Conservation (phyloP, 2,113 vertebrate species). For the Tychaedon coryphoeus region DNA sequence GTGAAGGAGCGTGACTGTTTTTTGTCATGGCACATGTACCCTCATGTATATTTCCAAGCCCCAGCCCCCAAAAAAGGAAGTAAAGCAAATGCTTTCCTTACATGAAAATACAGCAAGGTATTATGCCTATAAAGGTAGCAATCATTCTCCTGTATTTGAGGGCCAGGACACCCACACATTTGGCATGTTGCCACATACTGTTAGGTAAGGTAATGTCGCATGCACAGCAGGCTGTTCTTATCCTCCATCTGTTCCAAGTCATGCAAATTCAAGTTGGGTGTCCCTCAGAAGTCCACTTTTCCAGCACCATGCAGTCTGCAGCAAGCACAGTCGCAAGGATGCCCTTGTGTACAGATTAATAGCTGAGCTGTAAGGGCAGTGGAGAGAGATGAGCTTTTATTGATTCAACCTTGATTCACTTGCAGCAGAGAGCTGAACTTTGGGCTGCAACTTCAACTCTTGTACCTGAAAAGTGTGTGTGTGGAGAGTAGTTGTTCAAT, state of each 20-base stretch:
- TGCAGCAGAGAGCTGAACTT: background rate
- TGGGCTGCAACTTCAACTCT: background rate
- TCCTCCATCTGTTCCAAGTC: conserved; percentile 57
- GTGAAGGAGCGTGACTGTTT: background rate
- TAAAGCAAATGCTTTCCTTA: background rate
- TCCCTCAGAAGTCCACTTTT: conserved; percentile 29
- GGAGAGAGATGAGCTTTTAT: background rate
- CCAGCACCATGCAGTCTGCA: background rate
- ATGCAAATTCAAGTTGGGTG: conserved; percentile 8
- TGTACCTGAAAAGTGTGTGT: background rate
- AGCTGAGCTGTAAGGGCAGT: background rate
- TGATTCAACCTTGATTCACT: background rate
- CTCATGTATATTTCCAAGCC: background rate
- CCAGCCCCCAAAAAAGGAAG: background rate
- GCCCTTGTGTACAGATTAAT: background rate
- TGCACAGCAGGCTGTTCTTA: conserved; percentile 44
- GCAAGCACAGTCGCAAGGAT: background rate
- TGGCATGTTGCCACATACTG: conserved; percentile 22
- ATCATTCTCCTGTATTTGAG: background rate
- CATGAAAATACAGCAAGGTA: background rate
- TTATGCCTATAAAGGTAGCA: background rate
- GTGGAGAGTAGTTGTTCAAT: background rate
- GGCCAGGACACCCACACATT: conserved; percentile 49
- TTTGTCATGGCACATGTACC: background rate
- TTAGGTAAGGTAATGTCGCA: conserved; percentile 27